A percentile compares a stretch with the other conserved stretches of the same genome.
Conservation (phyloP, 2,113 vertebrate genomes). For the Fregata magnificens region DNA sequence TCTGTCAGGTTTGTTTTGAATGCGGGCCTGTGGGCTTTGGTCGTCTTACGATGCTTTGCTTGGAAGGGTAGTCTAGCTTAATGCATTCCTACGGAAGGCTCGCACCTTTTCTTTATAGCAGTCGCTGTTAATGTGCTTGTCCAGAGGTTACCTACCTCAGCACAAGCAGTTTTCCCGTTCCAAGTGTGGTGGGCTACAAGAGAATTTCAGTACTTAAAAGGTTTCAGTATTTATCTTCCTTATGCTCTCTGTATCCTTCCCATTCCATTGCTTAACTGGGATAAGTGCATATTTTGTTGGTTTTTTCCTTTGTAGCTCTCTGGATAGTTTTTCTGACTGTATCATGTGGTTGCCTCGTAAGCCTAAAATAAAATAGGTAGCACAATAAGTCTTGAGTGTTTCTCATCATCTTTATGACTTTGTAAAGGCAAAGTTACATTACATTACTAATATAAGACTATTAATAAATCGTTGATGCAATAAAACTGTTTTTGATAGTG, state of each 20-base stretch:
- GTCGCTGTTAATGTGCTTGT: neutral
- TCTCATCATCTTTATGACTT: conserved; percentile 55
- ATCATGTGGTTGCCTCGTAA: conserved; percentile 2
- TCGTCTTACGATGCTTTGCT: neutral
- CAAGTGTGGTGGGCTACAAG: neutral
- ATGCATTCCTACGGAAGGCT: accelerated
- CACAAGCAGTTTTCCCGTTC: neutral
- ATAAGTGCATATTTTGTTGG: neutral
- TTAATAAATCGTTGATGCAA: conserved; percentile 69
- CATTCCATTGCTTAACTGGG: neutral
- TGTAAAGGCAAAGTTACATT: conserved; percentile 57
- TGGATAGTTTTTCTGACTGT: neutral
- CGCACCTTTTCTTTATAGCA: neutral
- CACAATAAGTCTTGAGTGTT: conserved; percentile 1
- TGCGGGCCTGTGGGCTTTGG: neutral
- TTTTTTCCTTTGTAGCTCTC: neutral
- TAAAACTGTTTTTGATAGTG: conserved; percentile 64
- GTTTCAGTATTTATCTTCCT: neutral
- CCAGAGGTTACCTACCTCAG: neutral
- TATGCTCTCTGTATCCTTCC: neutral
- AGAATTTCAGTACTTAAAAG: neutral
- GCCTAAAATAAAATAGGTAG: conserved; percentile 35
- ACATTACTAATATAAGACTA: conserved; percentile 57
- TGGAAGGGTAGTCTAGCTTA: neutral
- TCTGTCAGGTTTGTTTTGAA: neutral